phyloP scores from a whole-genome alignment of 2,797 vertebrate species.

The Spinus pinus region DNA sequence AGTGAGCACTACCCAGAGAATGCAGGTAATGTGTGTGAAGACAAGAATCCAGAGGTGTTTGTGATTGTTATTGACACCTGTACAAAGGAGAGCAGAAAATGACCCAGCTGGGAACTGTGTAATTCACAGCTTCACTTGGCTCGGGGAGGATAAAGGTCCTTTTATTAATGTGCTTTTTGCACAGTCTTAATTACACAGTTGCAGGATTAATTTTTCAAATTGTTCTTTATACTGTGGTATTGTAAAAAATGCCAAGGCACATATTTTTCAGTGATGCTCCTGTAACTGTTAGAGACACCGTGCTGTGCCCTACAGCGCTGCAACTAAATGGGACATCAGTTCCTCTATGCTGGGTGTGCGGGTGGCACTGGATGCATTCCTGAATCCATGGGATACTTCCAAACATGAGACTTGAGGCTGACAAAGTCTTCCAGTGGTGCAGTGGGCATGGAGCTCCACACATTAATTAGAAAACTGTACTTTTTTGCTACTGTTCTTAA shows the following conservation, averaged over 20 bases:
- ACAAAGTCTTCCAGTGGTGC: not conserved
- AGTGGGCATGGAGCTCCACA: not conserved
- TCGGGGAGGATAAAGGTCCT: not conserved
- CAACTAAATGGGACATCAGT: not conserved
- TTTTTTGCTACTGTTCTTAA: not conserved
- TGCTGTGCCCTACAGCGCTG: not conserved
- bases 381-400: not conserved
- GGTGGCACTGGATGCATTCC: not conserved
- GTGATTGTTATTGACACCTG: not conserved
- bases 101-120: not conserved
- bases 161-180: not conserved
- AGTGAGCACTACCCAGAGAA: not conserved
- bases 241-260: not conserved
- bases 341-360: not conserved
- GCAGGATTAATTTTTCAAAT: not conserved
- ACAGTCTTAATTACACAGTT: not conserved
- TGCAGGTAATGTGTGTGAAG: not conserved
- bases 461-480: not conserved
- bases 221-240: not conserved
- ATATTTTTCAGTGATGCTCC: not conserved
- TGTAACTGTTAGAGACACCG: not conserved
- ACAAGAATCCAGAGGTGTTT: rapidly evolving
- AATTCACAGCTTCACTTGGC: not conserved
- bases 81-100: not conserved
- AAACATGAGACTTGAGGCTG: not conserved